Conservation (phyloP, 2,888 invertebrate genomes). For the Athetis lepigone region DNA sequence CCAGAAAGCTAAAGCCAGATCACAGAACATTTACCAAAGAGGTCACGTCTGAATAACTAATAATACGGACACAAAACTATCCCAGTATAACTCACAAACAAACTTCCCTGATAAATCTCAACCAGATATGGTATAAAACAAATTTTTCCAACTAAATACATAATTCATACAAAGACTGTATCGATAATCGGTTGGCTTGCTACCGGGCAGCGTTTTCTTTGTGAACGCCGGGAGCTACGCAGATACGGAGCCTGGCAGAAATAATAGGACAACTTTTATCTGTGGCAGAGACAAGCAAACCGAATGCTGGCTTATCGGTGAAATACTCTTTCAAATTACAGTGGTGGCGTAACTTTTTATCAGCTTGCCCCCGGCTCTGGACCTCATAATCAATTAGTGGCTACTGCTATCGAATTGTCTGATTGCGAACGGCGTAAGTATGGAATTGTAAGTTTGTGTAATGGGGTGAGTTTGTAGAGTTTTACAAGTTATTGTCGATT, state of each 20-base stretch:
- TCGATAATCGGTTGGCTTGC: slow-evolving; percentile 65
- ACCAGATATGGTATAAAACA: slow-evolving; percentile 60
- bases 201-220: slow-evolving; percentile 68
- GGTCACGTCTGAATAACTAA: slow-evolving; percentile 59
- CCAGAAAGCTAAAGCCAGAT: slow-evolving; percentile 18
- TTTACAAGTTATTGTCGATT: background rate
- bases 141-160: slow-evolving; percentile 83
- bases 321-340: slow-evolving; percentile 81
- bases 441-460: slow-evolving; percentile 22
- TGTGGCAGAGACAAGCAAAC: slow-evolving; percentile 70
- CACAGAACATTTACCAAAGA: slow-evolving; percentile 48
- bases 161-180: slow-evolving; percentile 82
- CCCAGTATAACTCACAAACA: slow-evolving; percentile 56
- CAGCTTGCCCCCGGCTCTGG: slow-evolving; percentile 74
- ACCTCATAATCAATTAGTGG: slow-evolving; percentile 76
- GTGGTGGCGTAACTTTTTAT: slow-evolving; percentile 82
- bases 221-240: slow-evolving; percentile 67
- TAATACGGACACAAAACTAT: slow-evolving; percentile 50
- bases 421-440: slow-evolving; percentile 46
- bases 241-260: slow-evolving; percentile 69
- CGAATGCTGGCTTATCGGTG: slow-evolving; percentile 77
- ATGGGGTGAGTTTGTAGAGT: slow-evolving; percentile 23
- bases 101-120: slow-evolving; percentile 63
- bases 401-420: slow-evolving; percentile 56
- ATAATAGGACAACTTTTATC: slow-evolving; percentile 87